A percentile compares a stretch with the other conserved stretches of the same genome.
These are phyloP conservation scores for Aselliscus stoliczkanus DNA, from an alignment of 2,797 vertebrate species.

Conservation along the genomic window DNA sequence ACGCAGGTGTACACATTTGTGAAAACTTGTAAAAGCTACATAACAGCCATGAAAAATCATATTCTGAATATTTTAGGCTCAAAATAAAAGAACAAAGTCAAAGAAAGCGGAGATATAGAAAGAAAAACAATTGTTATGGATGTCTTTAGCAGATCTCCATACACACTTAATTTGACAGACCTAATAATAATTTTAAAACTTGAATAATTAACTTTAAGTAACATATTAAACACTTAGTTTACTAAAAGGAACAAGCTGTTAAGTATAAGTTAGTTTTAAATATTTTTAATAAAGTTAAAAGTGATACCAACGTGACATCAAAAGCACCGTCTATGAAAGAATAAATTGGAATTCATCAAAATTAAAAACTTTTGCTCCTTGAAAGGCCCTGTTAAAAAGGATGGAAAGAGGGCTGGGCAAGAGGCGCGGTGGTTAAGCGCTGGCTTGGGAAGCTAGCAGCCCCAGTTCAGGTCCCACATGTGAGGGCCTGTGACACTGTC, in stretches of 20 bases:
- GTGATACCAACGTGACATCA: neutral
- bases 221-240: neutral
- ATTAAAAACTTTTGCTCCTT: neutral
- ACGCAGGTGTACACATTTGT: neutral
- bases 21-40: neutral
- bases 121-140: neutral
- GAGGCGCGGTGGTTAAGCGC: too few species aligned
- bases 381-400: neutral
- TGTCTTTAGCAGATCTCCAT: neutral
- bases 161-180: neutral
- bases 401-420: too few species aligned
- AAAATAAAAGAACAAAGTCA: neutral
- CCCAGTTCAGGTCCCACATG: too few species aligned
- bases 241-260: neutral
- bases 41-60: neutral
- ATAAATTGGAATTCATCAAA: neutral
- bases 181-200: neutral
- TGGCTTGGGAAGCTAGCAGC: too few species aligned
- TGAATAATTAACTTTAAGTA: neutral
- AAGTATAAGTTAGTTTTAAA: neutral
- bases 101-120: neutral
- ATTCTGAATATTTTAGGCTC: neutral
- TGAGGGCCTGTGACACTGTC: too few species aligned
- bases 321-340: neutral
- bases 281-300: neutral